Conservation (phyloP, 37 sponge, comb jelly and placozoan species). For the Petrosia ficiformis region DNA sequence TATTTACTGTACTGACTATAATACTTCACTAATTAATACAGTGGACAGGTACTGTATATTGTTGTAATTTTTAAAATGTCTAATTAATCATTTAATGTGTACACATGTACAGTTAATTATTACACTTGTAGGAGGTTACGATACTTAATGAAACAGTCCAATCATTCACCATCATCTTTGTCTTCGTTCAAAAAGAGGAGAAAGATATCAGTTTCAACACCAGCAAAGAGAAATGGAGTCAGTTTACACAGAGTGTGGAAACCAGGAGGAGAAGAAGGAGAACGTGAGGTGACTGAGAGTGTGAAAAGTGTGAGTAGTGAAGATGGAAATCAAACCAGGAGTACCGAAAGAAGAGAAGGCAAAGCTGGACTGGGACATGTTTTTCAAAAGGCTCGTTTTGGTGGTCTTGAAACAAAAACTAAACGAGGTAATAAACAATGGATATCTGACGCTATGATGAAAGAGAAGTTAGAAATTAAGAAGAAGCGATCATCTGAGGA, state of each 20-base stretch:
- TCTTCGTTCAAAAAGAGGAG: not conserved
- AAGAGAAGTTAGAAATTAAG: not conserved
- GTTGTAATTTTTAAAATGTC: too few relatives aligned
- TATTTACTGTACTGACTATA: too few relatives aligned
- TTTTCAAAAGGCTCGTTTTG: not conserved
- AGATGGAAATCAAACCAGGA: not conserved
- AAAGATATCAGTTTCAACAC: too few relatives aligned
- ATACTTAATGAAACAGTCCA: not conserved
- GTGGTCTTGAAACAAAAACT: slow-evolving; percentile 35
- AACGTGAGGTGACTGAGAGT: too few relatives aligned
- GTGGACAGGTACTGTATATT: too few relatives aligned
- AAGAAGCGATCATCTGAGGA: not conserved
- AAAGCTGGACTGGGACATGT: too few relatives aligned
- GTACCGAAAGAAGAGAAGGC: slow-evolving; percentile 10
- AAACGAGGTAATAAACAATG: slow-evolving; percentile 52
- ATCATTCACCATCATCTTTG: not conserved
- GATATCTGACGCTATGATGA: slow-evolving; percentile 2
- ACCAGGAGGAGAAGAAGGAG: not conserved
- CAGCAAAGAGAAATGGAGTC: not conserved
- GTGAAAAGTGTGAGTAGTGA: not conserved
- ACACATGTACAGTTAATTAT: too few relatives aligned
- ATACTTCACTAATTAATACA: too few relatives aligned
- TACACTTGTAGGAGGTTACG: not conserved
- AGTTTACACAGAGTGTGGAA: slow-evolving; percentile 19
- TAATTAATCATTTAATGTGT: too few relatives aligned